Percentiles rank a stretch among this genome's conserved stretches.
These are phyloP conservation scores for Tetramorium alpestre DNA, from an alignment of 1,140 invertebrate species.

Conservation along the genomic window DNA sequence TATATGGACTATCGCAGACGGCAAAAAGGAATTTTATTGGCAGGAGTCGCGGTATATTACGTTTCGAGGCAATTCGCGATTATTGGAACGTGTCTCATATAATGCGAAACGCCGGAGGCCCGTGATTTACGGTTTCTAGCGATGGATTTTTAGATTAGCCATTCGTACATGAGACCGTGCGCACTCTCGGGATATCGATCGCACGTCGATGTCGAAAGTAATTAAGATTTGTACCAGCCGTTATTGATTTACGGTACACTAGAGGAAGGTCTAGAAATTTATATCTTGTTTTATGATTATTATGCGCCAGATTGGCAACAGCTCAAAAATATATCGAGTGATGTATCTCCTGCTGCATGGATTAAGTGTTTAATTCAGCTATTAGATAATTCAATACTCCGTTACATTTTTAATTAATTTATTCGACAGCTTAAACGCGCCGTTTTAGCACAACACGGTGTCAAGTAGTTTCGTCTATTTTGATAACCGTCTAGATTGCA, in stretches of 20 bases:
- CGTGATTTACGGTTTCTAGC: slow-evolving; percentile 42
- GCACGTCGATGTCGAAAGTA: background rate
- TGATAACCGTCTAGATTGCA: slow-evolving; percentile 51
- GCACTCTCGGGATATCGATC: slow-evolving; percentile 21
- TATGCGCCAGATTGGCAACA: background rate
- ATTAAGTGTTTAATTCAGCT: background rate
- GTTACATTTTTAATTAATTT: slow-evolving; percentile 16
- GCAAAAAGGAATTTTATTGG: slow-evolving; percentile 59
- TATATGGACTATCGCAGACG: slow-evolving; percentile 50
- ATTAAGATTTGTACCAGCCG: slow-evolving; percentile 17
- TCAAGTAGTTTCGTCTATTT: background rate
- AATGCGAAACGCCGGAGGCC: slow-evolving; percentile 42
- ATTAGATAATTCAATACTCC: background rate
- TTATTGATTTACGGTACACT: background rate
- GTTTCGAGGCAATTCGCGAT: slow-evolving; percentile 56
- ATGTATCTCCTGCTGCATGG: background rate
- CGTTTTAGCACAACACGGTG: background rate
- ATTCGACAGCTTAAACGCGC: background rate
- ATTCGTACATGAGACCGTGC: background rate
- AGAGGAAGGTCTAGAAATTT: background rate
- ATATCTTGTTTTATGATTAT: background rate
- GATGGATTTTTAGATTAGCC: slow-evolving; percentile 55
- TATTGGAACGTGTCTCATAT: slow-evolving; percentile 61
- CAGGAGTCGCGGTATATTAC: slow-evolving; percentile 56
- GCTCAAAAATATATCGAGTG: too few species aligned